Conservation (phyloP, 2,888 invertebrate genomes). For the Zygogramma bicolorata region DNA sequence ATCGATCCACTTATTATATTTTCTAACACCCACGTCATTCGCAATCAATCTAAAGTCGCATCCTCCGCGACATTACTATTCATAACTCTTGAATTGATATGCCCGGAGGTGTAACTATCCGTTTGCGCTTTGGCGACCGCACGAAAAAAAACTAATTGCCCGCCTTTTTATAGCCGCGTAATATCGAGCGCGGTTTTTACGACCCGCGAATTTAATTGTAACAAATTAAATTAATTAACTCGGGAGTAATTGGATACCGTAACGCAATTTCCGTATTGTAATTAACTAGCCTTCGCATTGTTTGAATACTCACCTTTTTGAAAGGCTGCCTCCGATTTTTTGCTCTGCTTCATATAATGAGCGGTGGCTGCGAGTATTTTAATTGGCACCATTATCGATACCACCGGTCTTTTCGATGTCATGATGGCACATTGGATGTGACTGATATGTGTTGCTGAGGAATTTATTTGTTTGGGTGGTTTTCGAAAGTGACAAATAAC, state of each 20-base stretch:
- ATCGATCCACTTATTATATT: neutral
- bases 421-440: constrained; percentile 23
- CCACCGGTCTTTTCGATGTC: constrained; percentile 19
- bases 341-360: constrained; percentile 28
- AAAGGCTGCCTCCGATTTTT: constrained; percentile 24
- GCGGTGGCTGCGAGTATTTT: constrained; percentile 32
- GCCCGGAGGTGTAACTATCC: constrained; percentile 13
- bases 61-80: constrained; percentile 1
- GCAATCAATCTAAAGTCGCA: neutral
- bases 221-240: constrained; percentile 37
- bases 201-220: constrained; percentile 29
- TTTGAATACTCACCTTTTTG: constrained; percentile 29
- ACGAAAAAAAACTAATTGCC: constrained; percentile 17
- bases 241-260: constrained; percentile 28
- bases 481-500: too few relatives aligned
- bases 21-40: neutral
- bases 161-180: constrained; percentile 6
- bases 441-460: constrained; percentile 15
- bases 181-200: constrained; percentile 18
- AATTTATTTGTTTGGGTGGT: neutral
- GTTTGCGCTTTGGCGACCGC: neutral
- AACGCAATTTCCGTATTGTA: constrained; percentile 34
- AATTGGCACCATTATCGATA: constrained; percentile 34
- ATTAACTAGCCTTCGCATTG: constrained; percentile 28
- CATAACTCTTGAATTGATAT: neutral